Evolutionary conservation across 2,797 vertebrate genomes (phyloP), one percentile per base, ranked within the genome.

Genomic region (Monodelphis domestica): DNA sequence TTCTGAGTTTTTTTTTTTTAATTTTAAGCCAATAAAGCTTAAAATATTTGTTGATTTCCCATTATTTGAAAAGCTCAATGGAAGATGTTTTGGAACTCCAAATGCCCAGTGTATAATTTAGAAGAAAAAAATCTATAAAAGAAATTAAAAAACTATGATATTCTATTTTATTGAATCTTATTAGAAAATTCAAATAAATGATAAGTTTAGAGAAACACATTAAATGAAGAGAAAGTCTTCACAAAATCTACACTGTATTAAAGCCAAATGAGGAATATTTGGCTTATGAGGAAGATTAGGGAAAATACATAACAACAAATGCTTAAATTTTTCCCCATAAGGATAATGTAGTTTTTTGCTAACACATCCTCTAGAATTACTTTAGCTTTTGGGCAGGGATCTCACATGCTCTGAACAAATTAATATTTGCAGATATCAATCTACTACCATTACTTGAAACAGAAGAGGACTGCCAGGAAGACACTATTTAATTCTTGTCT

Each of bases 121-220:
- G 91, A 93, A 94, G 53, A 51, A 56, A 95, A 7, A 91, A 94
- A 38, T 57, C 95, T 93, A 12, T 78, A 54, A 89, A 94, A 92
- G 30, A 96, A 93, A 91, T 29, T 54, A 0, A 1, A 28, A 70
- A 78, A 50, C 21, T 1, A 92, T 51, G 24, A 54, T 11, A 92
- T 93, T 90, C 93, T 94, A 89, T 52, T 96, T 24, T 91, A 33
- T 28, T 90, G 38, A 10, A 4, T 90, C 24, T 91, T 59, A 33
- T 45, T 90, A 94, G 59, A 92, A 93, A 88, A 9, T 90, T 10
- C 50, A 92, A 33, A 55, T 84, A 53, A 70, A 90, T 15, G 63
- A 3, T 90, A 93, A 95, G 3, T 30, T 93, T 56, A 53, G n/a
- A 94, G 29, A 3, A 29, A 54, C 53, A 30, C 24, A 52, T 88